phyloP scores from a whole-genome alignment of 2,888 invertebrate genomes.

The Elysia crispata region DNA sequence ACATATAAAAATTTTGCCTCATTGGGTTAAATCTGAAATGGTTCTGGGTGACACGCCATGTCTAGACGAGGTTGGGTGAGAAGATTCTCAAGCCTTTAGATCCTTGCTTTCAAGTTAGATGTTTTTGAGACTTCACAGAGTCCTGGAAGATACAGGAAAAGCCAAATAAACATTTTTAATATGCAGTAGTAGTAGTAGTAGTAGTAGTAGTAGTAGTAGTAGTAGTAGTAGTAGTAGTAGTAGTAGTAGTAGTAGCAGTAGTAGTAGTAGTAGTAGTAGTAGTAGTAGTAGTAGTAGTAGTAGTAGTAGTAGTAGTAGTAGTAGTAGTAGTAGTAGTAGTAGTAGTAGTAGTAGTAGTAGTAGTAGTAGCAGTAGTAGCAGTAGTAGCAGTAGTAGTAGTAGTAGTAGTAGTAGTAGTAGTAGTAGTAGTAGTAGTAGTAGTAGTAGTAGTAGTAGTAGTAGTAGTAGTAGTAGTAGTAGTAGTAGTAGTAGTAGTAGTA shows the following conservation, averaged over 20 bases:
- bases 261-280: conserved; percentile 4
- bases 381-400: neutral
- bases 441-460: conserved; percentile 1
- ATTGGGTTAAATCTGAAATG: too few species aligned
- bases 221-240: conserved; percentile 9
- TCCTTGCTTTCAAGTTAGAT: too few species aligned
- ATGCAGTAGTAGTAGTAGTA: too few species aligned
- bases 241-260: conserved; percentile 4
- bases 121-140: too few species aligned
- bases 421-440: conserved; percentile 9
- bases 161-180: too few species aligned
- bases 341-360: conserved; percentile 9
- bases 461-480: too few species aligned
- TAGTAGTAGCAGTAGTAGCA: conserved; percentile 1
- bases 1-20: too few species aligned
- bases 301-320: conserved; percentile 1
- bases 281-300: conserved; percentile 9
- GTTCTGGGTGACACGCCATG: too few species aligned
- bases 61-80: too few species aligned
- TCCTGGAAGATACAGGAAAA: too few species aligned
- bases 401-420: conserved; percentile 9
- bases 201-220: conserved; percentile 9
- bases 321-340: conserved; percentile 9
- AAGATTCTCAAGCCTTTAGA: too few species aligned
- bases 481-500: conserved; percentile 9